Evolutionary conservation across 1,140 invertebrate species (phyloP).

Genomic region (Chlorops oryzae): DNA sequence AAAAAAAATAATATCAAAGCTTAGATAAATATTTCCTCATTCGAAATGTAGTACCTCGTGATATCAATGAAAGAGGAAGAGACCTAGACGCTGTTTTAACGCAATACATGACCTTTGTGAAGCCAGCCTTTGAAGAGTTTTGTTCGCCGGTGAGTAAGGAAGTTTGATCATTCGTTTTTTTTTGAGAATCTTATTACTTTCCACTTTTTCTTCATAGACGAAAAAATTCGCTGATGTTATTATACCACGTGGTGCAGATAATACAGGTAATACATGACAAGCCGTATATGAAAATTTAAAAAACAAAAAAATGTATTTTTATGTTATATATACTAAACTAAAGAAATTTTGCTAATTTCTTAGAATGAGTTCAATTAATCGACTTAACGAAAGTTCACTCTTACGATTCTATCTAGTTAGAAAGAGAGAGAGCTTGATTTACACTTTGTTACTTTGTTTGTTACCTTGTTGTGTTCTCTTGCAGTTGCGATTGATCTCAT

Average conservation of each 20-base stretch:
- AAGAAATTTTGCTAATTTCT: too few species aligned
- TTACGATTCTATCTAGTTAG: too few species aligned
- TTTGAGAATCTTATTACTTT: not conserved
- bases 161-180: not conserved
- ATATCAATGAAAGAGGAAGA: constrained; percentile 88
- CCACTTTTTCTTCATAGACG: constrained; percentile 62
- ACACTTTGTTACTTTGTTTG: constrained; percentile 34
- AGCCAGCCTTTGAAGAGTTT: constrained; percentile 99
- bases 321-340: too few species aligned
- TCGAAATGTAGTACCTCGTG: constrained; percentile 83
- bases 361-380: too few species aligned
- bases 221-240: constrained; percentile 99
- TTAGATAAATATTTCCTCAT: too few species aligned
- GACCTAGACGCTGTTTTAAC: constrained; percentile 91
- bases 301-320: too few species aligned
- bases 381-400: too few species aligned
- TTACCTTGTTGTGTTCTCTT: constrained; percentile 53
- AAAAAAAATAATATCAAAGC: not conserved
- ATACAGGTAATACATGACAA: too few species aligned
- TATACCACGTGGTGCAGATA: constrained; percentile 94
- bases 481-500: constrained; percentile 98
- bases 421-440: constrained; percentile 13
- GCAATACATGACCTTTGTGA: constrained; percentile 96
- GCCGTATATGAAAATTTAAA: too few species aligned
- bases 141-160: constrained; percentile 79